Evolutionary conservation across 2,888 invertebrate genomes (phyloP).

Genomic region (Odontocerum albicorne): DNA sequence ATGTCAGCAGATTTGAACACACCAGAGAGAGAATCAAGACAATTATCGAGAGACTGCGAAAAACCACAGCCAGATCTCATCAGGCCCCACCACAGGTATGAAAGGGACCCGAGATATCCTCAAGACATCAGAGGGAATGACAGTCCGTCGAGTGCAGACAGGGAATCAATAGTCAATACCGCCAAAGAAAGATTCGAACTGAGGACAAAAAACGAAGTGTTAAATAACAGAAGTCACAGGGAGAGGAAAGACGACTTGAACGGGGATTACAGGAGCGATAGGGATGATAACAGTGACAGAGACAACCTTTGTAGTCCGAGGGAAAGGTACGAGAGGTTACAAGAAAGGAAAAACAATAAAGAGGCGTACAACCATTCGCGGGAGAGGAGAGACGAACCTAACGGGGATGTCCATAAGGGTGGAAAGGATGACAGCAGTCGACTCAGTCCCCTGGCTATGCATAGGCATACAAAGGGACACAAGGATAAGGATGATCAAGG

Average conservation of each 20-base stretch:
- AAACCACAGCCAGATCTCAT: slow-evolving; percentile 26
- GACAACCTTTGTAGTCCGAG: slow-evolving; percentile 19
- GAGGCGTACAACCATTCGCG: slow-evolving; percentile 22
- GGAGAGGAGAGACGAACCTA: slow-evolving; percentile 21
- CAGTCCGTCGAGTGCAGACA: slow-evolving; percentile 5
- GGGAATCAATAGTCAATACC: not conserved
- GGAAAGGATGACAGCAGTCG: slow-evolving; percentile 18
- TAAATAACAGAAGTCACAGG: slow-evolving; percentile 14
- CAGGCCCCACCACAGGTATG: slow-evolving; percentile 24
- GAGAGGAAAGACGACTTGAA: slow-evolving; percentile 20
- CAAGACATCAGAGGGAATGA: slow-evolving; percentile 12
- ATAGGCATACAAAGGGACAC: slow-evolving; percentile 23
- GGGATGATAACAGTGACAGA: slow-evolving; percentile 20
- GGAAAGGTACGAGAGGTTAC: slow-evolving; percentile 26
- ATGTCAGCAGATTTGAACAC: slow-evolving; percentile 19
- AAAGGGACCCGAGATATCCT: slow-evolving; percentile 17
- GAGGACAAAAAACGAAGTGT: slow-evolving; percentile 12
- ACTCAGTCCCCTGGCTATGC: slow-evolving; percentile 16
- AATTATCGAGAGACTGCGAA: slow-evolving; percentile 12
- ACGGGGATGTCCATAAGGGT: slow-evolving; percentile 12
- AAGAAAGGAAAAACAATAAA: slow-evolving; percentile 29
- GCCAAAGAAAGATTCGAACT: slow-evolving; percentile 20
- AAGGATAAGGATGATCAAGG: slow-evolving; percentile 37
- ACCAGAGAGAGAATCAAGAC: slow-evolving; percentile 10
- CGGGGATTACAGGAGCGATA: slow-evolving; percentile 25